Evolutionary conservation across 2,888 invertebrate genomes (phyloP).

Genomic region (Andrena hattorfiana): DNA sequence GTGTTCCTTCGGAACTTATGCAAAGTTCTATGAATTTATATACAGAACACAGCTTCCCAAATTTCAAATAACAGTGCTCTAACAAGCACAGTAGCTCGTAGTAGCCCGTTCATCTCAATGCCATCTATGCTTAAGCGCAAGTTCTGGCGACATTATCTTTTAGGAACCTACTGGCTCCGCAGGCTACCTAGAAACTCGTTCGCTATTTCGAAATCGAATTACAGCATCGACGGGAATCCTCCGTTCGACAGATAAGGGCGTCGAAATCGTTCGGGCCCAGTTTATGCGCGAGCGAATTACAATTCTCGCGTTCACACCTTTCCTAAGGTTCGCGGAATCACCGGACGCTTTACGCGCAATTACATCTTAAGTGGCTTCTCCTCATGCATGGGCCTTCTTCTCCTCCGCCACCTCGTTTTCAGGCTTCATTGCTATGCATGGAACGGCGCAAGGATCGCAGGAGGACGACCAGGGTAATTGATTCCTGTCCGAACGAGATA

Average conservation of each 20-base stretch:
- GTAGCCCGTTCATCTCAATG: too few species aligned
- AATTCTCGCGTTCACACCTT: constrained; percentile 64
- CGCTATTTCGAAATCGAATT: background rate
- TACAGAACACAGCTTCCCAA: too few species aligned
- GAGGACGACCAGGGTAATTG: constrained; percentile 75
- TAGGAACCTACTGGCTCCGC: too few species aligned
- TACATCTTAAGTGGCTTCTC: constrained; percentile 63
- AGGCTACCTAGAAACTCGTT: too few species aligned
- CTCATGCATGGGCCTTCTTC: constrained; percentile 24
- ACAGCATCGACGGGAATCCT: background rate
- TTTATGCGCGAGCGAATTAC: constrained; percentile 40
- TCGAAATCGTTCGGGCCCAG: background rate
- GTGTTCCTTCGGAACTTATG: too few species aligned
- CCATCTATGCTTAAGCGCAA: too few species aligned
- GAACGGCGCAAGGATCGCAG: constrained; percentile 66
- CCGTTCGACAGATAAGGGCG: background rate
- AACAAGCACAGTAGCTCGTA: too few species aligned
- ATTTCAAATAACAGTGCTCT: too few species aligned
- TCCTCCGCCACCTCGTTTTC: constrained; percentile 18
- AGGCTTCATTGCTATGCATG: constrained; percentile 79
- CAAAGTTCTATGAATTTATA: too few species aligned
- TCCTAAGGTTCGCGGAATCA: constrained; percentile 35
- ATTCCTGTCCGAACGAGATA: constrained; percentile 74
- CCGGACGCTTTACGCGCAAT: constrained; percentile 67
- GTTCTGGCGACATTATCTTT: too few species aligned